phyloP scores from a whole-genome alignment of 2,888 invertebrate genomes.

The Catocala nupta region DNA sequence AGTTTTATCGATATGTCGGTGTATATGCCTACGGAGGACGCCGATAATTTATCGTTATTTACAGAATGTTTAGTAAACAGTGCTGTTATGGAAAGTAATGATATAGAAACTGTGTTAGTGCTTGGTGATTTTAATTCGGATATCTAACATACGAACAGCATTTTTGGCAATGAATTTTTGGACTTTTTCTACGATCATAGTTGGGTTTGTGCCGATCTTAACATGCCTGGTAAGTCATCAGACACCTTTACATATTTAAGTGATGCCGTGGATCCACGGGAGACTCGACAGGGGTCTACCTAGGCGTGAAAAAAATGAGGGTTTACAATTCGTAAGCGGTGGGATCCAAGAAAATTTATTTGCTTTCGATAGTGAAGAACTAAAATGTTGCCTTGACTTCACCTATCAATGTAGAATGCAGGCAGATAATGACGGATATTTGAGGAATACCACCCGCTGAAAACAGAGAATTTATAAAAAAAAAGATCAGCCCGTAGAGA shows the following conservation, averaged over 20 bases:
- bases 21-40: constrained; percentile 17
- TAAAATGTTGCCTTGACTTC: no score
- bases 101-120: constrained; percentile 9
- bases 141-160: constrained; percentile 5
- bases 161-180: constrained; percentile 12
- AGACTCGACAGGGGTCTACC: no score
- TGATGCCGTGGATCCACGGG: no score
- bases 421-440: no score
- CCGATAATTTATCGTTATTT: constrained; percentile 15
- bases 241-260: constrained; percentile 1
- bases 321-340: no score
- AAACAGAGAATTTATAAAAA: no score
- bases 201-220: constrained; percentile 13
- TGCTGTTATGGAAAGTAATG: constrained; percentile 14
- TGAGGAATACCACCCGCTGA: no score
- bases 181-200: constrained; percentile 13
- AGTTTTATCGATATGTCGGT: constrained; percentile 19
- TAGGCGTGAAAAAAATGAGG: no score
- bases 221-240: neutral
- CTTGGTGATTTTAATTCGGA: constrained; percentile 23
- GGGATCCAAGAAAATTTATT: no score
- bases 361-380: no score
- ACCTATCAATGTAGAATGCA: no score
- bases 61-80: constrained; percentile 18
- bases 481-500: no score